Conservation (phyloP, 2,113 vertebrate species). For the Tragelaphus buxtoni region DNA sequence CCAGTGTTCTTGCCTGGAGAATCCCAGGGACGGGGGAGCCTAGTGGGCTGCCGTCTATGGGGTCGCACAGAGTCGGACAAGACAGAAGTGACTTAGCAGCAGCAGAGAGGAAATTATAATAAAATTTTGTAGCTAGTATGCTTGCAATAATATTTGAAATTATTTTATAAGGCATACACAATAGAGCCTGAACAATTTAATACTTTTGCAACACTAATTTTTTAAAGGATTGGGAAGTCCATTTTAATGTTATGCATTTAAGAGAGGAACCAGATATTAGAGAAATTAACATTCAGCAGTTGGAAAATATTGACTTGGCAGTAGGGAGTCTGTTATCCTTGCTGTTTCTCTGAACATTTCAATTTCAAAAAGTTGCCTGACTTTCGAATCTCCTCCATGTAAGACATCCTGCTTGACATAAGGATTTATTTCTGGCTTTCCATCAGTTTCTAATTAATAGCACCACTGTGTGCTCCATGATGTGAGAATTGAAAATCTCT, state of each 20-base stretch:
- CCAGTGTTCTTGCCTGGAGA: too few relatives aligned
- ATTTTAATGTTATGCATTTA: constrained; percentile 47
- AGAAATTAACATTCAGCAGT: constrained; percentile 56
- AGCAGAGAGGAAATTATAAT: neutral
- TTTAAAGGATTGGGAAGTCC: neutral
- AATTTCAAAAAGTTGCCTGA: constrained; percentile 61
- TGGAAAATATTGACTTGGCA: constrained; percentile 66
- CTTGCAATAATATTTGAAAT: neutral
- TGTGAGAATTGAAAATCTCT: constrained; percentile 68
- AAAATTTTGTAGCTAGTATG: neutral
- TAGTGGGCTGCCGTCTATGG: too few relatives aligned
- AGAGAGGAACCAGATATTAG: constrained; percentile 55
- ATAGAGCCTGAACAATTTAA: neutral
- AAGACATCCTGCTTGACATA: constrained; percentile 57
- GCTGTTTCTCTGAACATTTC: constrained; percentile 47
- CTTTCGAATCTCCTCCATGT: constrained; percentile 65
- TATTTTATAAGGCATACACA: neutral
- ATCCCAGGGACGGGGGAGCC: too few relatives aligned
- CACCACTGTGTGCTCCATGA: constrained; percentile 67
- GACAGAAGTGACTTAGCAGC: too few relatives aligned
- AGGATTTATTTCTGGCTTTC: constrained; percentile 63
- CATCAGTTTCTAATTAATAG: constrained; percentile 75
- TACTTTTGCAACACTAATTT: neutral
- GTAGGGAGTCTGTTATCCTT: constrained; percentile 49
- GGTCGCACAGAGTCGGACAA: too few relatives aligned